A percentile compares a stretch with the other conserved stretches of the same genome.
These are phyloP conservation scores for Enteromius mattozi DNA, from an alignment of 2,797 vertebrate genomes.

Conservation along the genomic window DNA sequence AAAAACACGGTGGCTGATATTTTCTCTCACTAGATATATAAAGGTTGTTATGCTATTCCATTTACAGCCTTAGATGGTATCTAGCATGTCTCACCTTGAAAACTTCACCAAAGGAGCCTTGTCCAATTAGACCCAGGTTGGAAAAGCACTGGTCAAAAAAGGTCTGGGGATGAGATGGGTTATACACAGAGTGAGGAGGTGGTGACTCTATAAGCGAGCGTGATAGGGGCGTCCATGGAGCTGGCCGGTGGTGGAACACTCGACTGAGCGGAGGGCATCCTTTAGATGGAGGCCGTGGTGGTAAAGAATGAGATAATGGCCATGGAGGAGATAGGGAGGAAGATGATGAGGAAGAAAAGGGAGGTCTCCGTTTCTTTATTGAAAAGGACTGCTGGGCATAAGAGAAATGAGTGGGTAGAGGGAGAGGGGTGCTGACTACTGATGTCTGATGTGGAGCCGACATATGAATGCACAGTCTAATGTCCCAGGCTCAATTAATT, in stretches of 20 bases:
- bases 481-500: neutral
- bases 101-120: slow-evolving; percentile 91
- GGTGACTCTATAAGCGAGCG: slow-evolving; percentile 76
- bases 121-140: slow-evolving; percentile 84
- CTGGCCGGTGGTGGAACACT: slow-evolving; percentile 78
- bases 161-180: slow-evolving; percentile 79
- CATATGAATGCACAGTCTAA: slow-evolving; percentile 68
- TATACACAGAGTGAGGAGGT: slow-evolving; percentile 72
- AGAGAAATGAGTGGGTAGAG: slow-evolving; percentile 83
- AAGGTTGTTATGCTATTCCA: neutral
- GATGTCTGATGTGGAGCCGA: slow-evolving; percentile 76
- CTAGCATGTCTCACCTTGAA: slow-evolving; percentile 81
- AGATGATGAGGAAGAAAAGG: slow-evolving; percentile 70
- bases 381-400: slow-evolving; percentile 88
- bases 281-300: slow-evolving; percentile 84
- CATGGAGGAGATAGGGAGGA: slow-evolving; percentile 66
- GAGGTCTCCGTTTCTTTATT: slow-evolving; percentile 79
- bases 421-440: slow-evolving; percentile 75
- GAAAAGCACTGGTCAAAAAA: slow-evolving; percentile 89
- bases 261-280: slow-evolving; percentile 81
- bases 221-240: slow-evolving; percentile 84
- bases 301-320: slow-evolving; percentile 75
- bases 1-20: neutral
- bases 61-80: neutral
- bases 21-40: neutral